phyloP scores from a whole-genome alignment of 2,888 invertebrate species.

The Xanthia togata region DNA sequence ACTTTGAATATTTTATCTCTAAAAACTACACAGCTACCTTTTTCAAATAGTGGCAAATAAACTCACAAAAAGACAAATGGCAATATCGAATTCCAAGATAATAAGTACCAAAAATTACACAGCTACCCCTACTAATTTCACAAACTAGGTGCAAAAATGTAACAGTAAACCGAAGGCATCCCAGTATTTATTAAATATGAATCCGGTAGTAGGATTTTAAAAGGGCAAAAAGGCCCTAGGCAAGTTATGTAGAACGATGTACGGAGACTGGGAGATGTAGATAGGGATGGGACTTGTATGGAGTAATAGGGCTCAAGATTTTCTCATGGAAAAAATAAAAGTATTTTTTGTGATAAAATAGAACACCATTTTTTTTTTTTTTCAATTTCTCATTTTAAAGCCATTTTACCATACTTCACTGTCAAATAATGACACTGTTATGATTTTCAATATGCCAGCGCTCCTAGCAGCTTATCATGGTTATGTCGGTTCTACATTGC shows the following conservation, averaged over 20 bases:
- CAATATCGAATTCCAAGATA: background rate
- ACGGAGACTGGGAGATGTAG: background rate
- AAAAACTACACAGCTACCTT: background rate
- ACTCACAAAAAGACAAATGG: background rate
- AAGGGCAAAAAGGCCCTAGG: too few relatives aligned
- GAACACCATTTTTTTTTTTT: too few relatives aligned
- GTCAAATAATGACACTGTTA: too few relatives aligned
- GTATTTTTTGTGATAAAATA: background rate
- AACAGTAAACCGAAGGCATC: conserved; percentile 24
- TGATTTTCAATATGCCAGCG: too few relatives aligned
- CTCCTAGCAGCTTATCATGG: too few relatives aligned
- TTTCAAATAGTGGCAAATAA: background rate
- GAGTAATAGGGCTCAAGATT: background rate
- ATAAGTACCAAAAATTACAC: too few relatives aligned
- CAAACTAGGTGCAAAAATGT: conserved; percentile 4
- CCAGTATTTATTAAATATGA: conserved; percentile 61
- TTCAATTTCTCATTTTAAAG: background rate
- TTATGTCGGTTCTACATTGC: too few relatives aligned
- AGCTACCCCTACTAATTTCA: background rate
- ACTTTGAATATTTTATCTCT: background rate
- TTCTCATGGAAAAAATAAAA: background rate
- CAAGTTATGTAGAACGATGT: conserved; percentile 37
- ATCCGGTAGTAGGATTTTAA: conserved; percentile 53
- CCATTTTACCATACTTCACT: too few relatives aligned
- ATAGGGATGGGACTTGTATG: conserved; percentile 14